These are phyloP conservation scores for Danio tinwini DNA, from an alignment of 2,797 vertebrate species.

Conservation along the genomic window DNA sequence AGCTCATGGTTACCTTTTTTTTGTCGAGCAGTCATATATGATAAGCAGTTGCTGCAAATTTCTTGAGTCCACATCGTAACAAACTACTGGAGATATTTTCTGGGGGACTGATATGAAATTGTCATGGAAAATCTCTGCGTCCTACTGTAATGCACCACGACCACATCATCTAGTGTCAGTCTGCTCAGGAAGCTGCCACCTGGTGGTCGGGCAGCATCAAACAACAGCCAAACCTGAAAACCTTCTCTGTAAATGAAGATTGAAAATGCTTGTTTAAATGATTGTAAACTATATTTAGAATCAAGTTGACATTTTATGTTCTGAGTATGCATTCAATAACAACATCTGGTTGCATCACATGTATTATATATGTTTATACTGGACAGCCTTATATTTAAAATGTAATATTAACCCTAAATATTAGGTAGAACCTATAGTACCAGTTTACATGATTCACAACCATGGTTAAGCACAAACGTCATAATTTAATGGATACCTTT, in stretches of 20 bases:
- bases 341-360: background rate
- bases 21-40: constrained; percentile 1
- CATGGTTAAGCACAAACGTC: constrained; percentile 47
- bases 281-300: constrained; percentile 23
- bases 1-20: background rate
- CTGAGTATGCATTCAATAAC: constrained; percentile 15
- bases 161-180: constrained; percentile 28
- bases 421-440: constrained; percentile 29
- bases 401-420: background rate
- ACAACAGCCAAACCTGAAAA: constrained; percentile 20
- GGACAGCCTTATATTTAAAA: background rate
- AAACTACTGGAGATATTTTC: background rate
- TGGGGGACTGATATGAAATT: background rate
- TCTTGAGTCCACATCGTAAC: background rate
- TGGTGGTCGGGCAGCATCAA: constrained; percentile 13
- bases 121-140: constrained; percentile 16
- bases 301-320: constrained; percentile 14
- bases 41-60: constrained; percentile 2
- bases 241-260: constrained; percentile 13
- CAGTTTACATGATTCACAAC: constrained; percentile 16
- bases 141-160: constrained; percentile 19
- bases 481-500: background rate
- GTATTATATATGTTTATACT: constrained; percentile 5
- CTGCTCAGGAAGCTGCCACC: constrained; percentile 26
- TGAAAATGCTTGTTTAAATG: background rate